Evolutionary conservation across 1,140 invertebrate species (phyloP), one percentile per base, ranked within the genome.

Genomic region (Pseudobourletiella spinata): DNA sequence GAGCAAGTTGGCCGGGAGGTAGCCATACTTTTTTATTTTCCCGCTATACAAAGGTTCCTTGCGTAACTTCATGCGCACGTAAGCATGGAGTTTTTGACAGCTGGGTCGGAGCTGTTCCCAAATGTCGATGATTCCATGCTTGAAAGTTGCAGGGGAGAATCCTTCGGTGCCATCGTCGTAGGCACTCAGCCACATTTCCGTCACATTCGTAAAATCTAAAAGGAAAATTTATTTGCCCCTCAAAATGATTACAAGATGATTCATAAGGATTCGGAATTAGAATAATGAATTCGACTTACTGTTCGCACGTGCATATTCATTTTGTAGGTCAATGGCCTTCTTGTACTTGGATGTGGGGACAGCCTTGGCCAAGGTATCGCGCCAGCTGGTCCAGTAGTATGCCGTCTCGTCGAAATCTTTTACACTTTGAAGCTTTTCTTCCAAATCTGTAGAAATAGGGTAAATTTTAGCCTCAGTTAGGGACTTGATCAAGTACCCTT

Each of bases 71-170:
- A n/a, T n/a, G n/a, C n/a, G n/a, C n/a, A n/a, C n/a, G n/a, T n/a
- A 95, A 0, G 88, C 86, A 68, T 96, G 92, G 0, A 96, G 72
- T 73, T 94, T 83, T 55, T 86, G 72, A 72, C 94, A 95, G 1
- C 93, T 73, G 0, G 90, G 91, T 63, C 81, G 82, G 2, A 95
- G 72, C 70, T 91, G 80, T n/a, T 79, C 71, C 83, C 85, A 89
- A 1, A 91, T 71, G 16, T 73, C 73, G 57, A 82, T 77, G 56
- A 89, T 73, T 65, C 86, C 80, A 1, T 80, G 72, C 58, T 79
- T 75, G 63, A 86, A 83, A 35, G 81, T 78, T 0, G 74, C 71
- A 15, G 78, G 74, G 3, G 58, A 57, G 52, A 51, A 67, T 1
- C 30, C 26, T 16, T 3, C 16, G n/a, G 50, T n/a, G 18, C 55